phyloP scores from a whole-genome alignment of 2,888 invertebrate genomes.

The Melanostoma mellinum region DNA sequence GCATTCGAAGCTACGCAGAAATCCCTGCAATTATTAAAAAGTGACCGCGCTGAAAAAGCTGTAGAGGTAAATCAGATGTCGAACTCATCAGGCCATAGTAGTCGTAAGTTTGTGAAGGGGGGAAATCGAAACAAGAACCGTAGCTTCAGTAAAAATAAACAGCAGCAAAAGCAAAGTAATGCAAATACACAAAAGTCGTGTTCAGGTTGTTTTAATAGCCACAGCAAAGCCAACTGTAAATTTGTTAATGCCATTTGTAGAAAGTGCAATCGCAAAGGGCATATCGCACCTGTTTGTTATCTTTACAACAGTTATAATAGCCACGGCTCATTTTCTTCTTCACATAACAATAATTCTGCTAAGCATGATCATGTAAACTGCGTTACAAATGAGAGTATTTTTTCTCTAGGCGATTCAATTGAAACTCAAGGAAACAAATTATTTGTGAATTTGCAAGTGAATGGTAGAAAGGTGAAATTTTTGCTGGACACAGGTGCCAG shows the following conservation, averaged over 20 bases:
- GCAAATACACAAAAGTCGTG: not conserved
- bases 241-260: conserved; percentile 11
- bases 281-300: conserved; percentile 11
- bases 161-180: not conserved
- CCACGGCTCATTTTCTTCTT: not conserved
- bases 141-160: not conserved
- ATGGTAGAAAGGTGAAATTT: no score
- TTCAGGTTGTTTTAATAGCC: conserved; percentile 14
- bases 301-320: not conserved
- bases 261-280: conserved; percentile 5
- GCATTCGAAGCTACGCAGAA: conserved; percentile 12
- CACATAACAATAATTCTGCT: conserved; percentile 1
- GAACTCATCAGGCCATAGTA: not conserved
- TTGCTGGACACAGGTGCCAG: conserved; percentile 38
- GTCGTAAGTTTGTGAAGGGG: not conserved
- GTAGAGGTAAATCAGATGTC: not conserved
- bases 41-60: conserved; percentile 4
- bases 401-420: no score
- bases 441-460: no score
- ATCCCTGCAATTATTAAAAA: conserved; percentile 2
- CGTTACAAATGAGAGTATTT: no score
- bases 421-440: no score
- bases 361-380: conserved; percentile 1
- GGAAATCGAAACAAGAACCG: not conserved
- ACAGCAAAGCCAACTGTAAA: not conserved